Base-by-base conservation (phyloP, 2,888 invertebrate genomes). In the Eupithecia subumbrata region DNA sequence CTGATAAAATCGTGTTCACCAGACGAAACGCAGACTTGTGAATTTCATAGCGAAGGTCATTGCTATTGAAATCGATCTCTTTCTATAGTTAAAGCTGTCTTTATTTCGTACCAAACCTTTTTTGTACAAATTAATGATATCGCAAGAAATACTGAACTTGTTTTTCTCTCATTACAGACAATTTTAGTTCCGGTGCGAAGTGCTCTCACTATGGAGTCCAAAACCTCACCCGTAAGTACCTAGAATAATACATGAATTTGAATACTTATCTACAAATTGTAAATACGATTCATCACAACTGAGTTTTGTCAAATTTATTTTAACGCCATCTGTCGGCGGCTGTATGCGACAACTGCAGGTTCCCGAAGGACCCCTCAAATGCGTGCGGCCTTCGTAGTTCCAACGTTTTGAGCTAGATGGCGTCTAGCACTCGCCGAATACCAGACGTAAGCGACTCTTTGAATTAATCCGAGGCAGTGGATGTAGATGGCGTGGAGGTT, bases 221-320 rank as follows among this genome's bases (percentile, higher is more conserved):
- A 89, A 84, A 89, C 90, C 89, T 89, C 91, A 93, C 90, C 92
- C 92, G 94, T 94, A 84, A 94, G 94, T 94, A 90, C 80, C 75
- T 87, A 86, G 79, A 80, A 60, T 34, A 73, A 72, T 70, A 76
- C 71, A 74, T 66, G 34, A 30, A 68, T 45, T 68, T 71, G 34
- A 66, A 63, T 77, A 73, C 74, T 75, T 77, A 80, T 60, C 73
- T 73, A 9, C 34, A 63, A 30, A 72, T 69, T 74, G 56, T 76
- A 81, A 82, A 30, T 18, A 34, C 16, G 77, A 77, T 79, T 79
- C 86, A 88, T 91, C 89, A 89, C 88, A 90, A 88, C 86, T 73
- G 72, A 79, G 82, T 85, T 85, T 84, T 81, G 80, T 76, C 76
- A 73, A 71, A 69, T 78, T 68, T 72, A 56, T 82, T 75, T 75